phyloP scores from a whole-genome alignment of 2,888 invertebrate species.

The Nymphalis urticae region DNA sequence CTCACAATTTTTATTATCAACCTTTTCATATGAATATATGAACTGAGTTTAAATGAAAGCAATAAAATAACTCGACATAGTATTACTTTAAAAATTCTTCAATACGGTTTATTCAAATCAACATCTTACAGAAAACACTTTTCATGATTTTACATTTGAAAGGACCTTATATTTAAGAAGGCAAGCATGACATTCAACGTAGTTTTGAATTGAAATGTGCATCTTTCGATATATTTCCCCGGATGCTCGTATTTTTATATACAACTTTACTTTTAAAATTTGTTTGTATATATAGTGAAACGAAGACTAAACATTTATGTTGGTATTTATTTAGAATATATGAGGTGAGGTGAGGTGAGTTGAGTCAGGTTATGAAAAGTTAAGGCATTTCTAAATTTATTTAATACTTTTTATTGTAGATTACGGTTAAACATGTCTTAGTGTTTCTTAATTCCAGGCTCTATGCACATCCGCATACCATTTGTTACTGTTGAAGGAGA shows the following conservation, averaged over 20 bases:
- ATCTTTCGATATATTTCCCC: constrained; percentile 22
- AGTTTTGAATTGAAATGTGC: constrained; percentile 15
- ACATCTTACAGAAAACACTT: not conserved
- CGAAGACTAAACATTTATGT: too few species aligned
- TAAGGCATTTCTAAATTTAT: too few species aligned
- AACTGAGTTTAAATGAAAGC: too few species aligned
- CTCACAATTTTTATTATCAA: not conserved
- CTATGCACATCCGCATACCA: too few species aligned
- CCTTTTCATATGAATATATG: not conserved
- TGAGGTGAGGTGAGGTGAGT: too few species aligned
- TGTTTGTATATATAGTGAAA: not conserved
- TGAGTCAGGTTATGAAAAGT: too few species aligned
- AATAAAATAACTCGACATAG: not conserved
- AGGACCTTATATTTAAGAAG: constrained; percentile 1
- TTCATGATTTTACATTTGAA: not conserved
- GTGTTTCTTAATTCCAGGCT: too few species aligned
- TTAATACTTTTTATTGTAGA: too few species aligned
- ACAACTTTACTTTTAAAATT: constrained; percentile 9
- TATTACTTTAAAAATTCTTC: not conserved
- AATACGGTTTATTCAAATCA: constrained; percentile 8
- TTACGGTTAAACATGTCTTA: too few species aligned
- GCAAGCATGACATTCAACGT: not conserved
- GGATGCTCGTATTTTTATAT: constrained; percentile 9
- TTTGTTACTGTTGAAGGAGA: too few species aligned
- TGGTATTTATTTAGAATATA: too few species aligned